Conservation (phyloP, 2,888 invertebrate genomes). For the Argyresthia albistria region DNA sequence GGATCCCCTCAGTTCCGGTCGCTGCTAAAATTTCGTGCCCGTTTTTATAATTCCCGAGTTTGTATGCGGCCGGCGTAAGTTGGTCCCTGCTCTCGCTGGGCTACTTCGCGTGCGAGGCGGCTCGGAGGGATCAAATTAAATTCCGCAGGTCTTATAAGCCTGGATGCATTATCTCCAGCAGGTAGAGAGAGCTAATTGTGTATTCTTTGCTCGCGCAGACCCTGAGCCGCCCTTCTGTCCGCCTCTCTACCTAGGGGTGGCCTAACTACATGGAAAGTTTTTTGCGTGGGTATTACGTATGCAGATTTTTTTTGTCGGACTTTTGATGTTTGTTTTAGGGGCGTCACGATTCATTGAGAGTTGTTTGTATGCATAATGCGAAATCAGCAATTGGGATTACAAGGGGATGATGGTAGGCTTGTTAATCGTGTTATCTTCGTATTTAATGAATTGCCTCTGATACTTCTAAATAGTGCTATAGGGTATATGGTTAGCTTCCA, state of each 20-base stretch:
- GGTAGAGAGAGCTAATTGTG: constrained; percentile 70
- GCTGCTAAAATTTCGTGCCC: constrained; percentile 48
- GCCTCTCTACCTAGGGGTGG: constrained; percentile 24
- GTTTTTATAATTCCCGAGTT: constrained; percentile 59
- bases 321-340: constrained; percentile 1
- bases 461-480: no score
- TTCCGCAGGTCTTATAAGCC: constrained; percentile 20
- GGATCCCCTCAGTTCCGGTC: constrained; percentile 60
- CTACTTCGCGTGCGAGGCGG: not conserved
- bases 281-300: constrained; percentile 44
- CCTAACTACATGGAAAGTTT: constrained; percentile 67
- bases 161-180: constrained; percentile 63
- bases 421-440: not conserved
- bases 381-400: no score
- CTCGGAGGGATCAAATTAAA: constrained; percentile 24
- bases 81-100: constrained; percentile 8
- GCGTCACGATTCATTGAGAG: not conserved
- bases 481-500: no score
- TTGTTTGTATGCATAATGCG: not conserved
- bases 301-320: constrained; percentile 27
- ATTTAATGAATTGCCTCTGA: no score
- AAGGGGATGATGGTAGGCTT: not conserved
- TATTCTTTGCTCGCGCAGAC: constrained; percentile 70
- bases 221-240: constrained; percentile 62
- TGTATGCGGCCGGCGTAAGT: constrained; percentile 32